Evolutionary conservation across 2,797 vertebrate species (phyloP), one percentile per base, ranked within the genome.

Genomic region (Eospalax fontanierii): DNA sequence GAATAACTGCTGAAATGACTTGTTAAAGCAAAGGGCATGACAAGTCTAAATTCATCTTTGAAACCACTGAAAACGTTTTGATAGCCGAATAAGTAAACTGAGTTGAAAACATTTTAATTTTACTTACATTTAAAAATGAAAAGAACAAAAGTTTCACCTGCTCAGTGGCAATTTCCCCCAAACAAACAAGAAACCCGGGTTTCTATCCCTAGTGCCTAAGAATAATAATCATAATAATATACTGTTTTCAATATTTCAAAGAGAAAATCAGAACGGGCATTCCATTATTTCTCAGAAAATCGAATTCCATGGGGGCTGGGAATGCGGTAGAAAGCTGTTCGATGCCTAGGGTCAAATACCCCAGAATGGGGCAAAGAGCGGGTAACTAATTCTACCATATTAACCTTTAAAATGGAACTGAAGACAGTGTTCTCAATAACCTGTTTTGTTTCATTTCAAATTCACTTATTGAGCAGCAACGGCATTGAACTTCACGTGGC

Each of bases 321-420:
- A 33, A 4, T 18, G 75, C 18, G 10, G 22, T 14, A 46, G 40
- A 26, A 74, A 61, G 57, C 24, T 61, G 46, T 22, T 14, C 38
- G 2, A 66, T 15, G n/a, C 40, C 35, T 59, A 24, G 59, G 4
- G n/a, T 40, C 40, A 6, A 46, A 40, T 38, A 16, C 73, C n/a
- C 63, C 82, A 71, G 30, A 65, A 54, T 15, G 24, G 21, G 38
- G 6, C 4, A 50, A 78, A 73, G 46, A 88, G 8, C 7, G 21
- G 9, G 16, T 12, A 38, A 11, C 66, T 74, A 59, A 46, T 79
- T 90, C 35, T 8, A 85, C 38, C 75, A 6, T 28, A 74, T 61
- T 63, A 75, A 96, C 94, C 87, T 92, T 79, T 68, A 86, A 94
- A 90, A 83, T 57, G 57, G n/a, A 22, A 81, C 18, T 35, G 38